phyloP scores from a whole-genome alignment of 2,888 invertebrate genomes.

The Nipponacmea schrenckii region DNA sequence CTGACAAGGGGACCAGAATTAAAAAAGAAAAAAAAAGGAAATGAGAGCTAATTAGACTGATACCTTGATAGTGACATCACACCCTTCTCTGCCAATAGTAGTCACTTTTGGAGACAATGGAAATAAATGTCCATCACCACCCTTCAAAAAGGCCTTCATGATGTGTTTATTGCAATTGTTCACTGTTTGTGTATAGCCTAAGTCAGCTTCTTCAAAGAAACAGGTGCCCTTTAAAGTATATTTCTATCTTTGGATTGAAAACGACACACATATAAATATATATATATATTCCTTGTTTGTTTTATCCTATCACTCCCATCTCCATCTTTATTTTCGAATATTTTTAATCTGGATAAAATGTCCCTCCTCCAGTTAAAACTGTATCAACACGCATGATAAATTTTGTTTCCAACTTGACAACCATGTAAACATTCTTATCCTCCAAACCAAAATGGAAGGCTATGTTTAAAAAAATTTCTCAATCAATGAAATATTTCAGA shows the following conservation, averaged over 20 bases:
- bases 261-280: too few relatives aligned
- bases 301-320: too few relatives aligned
- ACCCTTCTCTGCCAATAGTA: slow-evolving; percentile 67
- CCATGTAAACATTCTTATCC: slow-evolving; percentile 59
- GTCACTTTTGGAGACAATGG: slow-evolving; percentile 65
- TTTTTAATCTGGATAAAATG: neutral
- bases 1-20: too few relatives aligned
- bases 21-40: too few relatives aligned
- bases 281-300: too few relatives aligned
- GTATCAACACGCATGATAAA: slow-evolving; percentile 35
- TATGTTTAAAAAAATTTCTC: neutral
- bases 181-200: neutral
- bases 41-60: too few relatives aligned
- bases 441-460: slow-evolving; percentile 48
- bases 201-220: neutral
- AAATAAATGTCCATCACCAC: slow-evolving; percentile 55
- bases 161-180: slow-evolving; percentile 17
- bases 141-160: slow-evolving; percentile 64
- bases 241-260: neutral
- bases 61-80: slow-evolving; percentile 67
- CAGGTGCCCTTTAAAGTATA: slow-evolving; percentile 23
- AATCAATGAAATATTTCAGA: neutral
- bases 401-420: slow-evolving; percentile 43
- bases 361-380: slow-evolving; percentile 15
- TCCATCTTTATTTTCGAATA: too few relatives aligned